phyloP scores from a whole-genome alignment of 1,140 invertebrate genomes.

The Achatina immaculata region DNA sequence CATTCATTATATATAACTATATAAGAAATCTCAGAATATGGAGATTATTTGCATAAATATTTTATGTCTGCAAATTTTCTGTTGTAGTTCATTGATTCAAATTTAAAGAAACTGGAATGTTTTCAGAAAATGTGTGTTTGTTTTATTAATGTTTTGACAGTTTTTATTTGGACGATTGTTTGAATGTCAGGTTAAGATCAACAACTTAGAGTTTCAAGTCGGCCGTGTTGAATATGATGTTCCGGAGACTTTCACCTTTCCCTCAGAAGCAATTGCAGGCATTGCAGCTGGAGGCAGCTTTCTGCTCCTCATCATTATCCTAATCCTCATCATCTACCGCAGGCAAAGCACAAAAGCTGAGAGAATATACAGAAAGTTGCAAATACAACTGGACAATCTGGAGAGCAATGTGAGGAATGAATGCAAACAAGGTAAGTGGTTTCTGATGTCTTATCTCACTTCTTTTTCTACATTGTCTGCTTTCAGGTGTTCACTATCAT shows the following conservation, averaged over 20 bases:
- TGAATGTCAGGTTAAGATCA: slow-evolving; percentile 81
- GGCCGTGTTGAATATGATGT: slow-evolving; percentile 89
- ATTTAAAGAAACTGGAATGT: no score
- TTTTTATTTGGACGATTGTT: no score
- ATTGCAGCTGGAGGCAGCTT: slow-evolving; percentile 80
- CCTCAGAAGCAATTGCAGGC: slow-evolving; percentile 70
- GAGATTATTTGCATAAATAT: no score
- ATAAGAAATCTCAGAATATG: no score
- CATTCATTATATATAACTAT: no score
- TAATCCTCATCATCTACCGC: slow-evolving; percentile 88
- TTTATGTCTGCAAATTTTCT: no score
- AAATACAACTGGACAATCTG: slow-evolving; percentile 98
- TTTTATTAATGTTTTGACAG: no score
- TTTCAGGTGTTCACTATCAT: no score
- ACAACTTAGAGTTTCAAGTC: slow-evolving; percentile 88
- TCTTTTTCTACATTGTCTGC: no score
- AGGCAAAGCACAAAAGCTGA: slow-evolving; percentile 95
- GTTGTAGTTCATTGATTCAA: no score
- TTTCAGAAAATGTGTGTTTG: no score
- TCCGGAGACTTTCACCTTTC: slow-evolving; percentile 85
- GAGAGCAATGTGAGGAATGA: slow-evolving; percentile 98
- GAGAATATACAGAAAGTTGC: slow-evolving; percentile 95
- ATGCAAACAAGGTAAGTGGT: slow-evolving; percentile 87
- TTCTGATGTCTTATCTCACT: no score
- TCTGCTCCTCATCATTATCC: slow-evolving; percentile 85